phyloP scores from a whole-genome alignment of 2,888 invertebrate species.

The Molorchus minor region DNA sequence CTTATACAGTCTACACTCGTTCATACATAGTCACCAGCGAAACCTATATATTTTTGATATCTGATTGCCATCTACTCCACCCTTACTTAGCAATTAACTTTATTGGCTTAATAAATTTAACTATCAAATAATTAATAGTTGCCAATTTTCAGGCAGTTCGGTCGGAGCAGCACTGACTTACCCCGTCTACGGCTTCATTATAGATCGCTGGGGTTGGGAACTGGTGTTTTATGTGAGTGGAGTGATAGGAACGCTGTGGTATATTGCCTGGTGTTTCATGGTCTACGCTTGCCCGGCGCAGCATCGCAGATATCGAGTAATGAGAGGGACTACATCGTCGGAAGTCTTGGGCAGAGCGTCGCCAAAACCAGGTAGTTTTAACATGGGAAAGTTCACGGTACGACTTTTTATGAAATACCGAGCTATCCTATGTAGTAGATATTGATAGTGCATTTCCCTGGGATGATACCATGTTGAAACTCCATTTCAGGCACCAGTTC shows the following conservation, averaged over 20 bases:
- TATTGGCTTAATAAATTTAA: too few relatives aligned
- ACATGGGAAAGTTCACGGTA: too few relatives aligned
- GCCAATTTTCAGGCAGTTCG: slow-evolving; percentile 66
- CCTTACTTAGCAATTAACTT: too few relatives aligned
- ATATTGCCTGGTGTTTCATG: slow-evolving; percentile 68
- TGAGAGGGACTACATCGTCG: slow-evolving; percentile 69
- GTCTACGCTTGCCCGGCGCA: slow-evolving; percentile 72
- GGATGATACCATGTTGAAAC: too few relatives aligned
- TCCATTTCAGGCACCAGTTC: slow-evolving; percentile 63
- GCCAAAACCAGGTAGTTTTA: too few relatives aligned
- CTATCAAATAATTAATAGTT: slow-evolving; percentile 10
- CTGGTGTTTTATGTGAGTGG: slow-evolving; percentile 75
- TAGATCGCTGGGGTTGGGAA: slow-evolving; percentile 74
- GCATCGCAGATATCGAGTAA: slow-evolving; percentile 72
- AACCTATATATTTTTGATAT: too few relatives aligned
- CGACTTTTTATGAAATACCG: too few relatives aligned
- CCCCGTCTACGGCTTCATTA: slow-evolving; percentile 75
- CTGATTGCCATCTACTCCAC: too few relatives aligned
- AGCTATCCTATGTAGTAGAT: too few relatives aligned
- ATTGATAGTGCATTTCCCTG: too few relatives aligned
- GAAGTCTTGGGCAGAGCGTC: slow-evolving; percentile 64
- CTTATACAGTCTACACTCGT: too few relatives aligned
- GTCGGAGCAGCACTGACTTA: slow-evolving; percentile 74
- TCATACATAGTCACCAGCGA: too few relatives aligned
- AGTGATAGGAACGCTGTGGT: slow-evolving; percentile 72